phyloP scores from a whole-genome alignment of 2,113 vertebrate genomes.

The Synchiropus splendidus region DNA sequence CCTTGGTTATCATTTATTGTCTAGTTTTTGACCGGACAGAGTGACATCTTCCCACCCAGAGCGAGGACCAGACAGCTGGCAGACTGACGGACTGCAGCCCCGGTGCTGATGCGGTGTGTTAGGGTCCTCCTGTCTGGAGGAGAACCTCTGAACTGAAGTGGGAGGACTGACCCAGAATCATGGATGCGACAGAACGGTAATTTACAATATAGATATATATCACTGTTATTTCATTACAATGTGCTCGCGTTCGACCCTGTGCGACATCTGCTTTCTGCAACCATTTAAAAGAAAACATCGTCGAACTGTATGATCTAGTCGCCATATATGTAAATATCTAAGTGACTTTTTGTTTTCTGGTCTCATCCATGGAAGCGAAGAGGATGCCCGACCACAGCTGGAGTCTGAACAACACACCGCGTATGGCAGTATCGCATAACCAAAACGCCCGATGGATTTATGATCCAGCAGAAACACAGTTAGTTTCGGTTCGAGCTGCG shows the following conservation, averaged over 20 bases:
- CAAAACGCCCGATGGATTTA: slow-evolving; percentile 14
- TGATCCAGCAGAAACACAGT: slow-evolving; percentile 4
- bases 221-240: slow-evolving; percentile 2
- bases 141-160: slow-evolving; percentile 22
- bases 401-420: slow-evolving; percentile 7
- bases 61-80: slow-evolving; percentile 39
- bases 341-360: no score
- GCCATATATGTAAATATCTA: no score
- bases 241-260: not conserved
- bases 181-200: slow-evolving; percentile 50
- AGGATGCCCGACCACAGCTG: no score
- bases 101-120: slow-evolving; percentile 38
- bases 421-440: slow-evolving; percentile 8
- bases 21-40: no score
- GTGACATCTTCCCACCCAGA: no score
- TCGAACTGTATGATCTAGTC: no score
- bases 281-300: no score
- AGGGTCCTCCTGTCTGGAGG: slow-evolving; percentile 25
- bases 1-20: no score
- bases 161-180: slow-evolving; percentile 21
- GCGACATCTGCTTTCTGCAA: no score
- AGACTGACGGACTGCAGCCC: slow-evolving; percentile 43
- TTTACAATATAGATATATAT: not conserved
- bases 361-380: no score
- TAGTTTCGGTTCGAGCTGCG: no score